A percentile compares a stretch with the other conserved stretches of the same genome.
These are phyloP conservation scores for Chrysogorgia sp. DNA, from an alignment of 92 coral and sea anemone species.

Conservation along the genomic window DNA sequence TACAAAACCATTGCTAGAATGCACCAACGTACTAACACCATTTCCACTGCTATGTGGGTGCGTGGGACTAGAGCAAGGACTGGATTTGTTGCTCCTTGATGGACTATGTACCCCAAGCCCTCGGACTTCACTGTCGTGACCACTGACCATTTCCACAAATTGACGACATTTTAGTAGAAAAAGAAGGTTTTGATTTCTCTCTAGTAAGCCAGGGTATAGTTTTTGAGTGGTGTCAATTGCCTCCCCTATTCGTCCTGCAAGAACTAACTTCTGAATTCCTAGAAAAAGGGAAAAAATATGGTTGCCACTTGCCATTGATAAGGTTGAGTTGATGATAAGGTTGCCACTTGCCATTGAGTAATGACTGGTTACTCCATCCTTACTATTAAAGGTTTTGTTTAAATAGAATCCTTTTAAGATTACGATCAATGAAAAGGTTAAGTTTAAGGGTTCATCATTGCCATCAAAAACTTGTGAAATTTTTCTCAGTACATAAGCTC, in stretches of 20 bases:
- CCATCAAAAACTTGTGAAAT: too few species aligned
- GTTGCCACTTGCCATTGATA: too few species aligned
- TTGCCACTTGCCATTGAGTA: not conserved
- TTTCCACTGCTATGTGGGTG: constrained; percentile 82
- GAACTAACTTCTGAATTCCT: constrained; percentile 95
- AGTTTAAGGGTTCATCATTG: too few species aligned
- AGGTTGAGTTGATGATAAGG: not conserved
- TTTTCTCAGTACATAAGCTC: too few species aligned
- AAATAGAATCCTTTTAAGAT: too few species aligned
- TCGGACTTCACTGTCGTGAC: constrained; percentile 91
- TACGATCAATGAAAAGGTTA: too few species aligned
- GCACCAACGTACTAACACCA: constrained; percentile 59
- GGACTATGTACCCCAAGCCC: constrained; percentile 94
- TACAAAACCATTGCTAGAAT: constrained; percentile 83
- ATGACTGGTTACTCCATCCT: not conserved
- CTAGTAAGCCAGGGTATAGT: constrained; percentile 94
- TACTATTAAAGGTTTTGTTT: too few species aligned
- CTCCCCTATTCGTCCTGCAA: constrained; percentile 98
- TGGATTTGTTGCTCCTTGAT: constrained; percentile 72
- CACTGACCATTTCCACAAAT: constrained; percentile 99
- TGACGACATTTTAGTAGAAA: constrained; percentile 94
- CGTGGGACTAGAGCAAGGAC: constrained; percentile 98
- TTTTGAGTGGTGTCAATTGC: constrained; percentile 98
- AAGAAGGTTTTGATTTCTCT: constrained; percentile 88
- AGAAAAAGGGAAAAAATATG: constrained; percentile 1